Evolutionary conservation across 2,888 invertebrate species (phyloP).

Genomic region (Auanema sp.): DNA sequence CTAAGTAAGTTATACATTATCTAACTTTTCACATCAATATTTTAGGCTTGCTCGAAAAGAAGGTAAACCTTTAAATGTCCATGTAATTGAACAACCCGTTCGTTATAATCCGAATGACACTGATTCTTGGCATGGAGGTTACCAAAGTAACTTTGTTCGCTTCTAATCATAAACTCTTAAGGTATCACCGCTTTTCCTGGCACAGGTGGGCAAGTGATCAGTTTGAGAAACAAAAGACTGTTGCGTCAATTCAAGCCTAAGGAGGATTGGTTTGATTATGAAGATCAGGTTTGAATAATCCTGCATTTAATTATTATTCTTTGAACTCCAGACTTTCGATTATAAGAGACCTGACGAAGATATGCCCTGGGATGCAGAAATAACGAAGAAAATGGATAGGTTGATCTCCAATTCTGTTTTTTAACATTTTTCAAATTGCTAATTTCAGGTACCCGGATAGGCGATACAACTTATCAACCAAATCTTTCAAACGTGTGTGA

Average conservation of each 20-base stretch:
- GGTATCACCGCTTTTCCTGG: constrained; percentile 62
- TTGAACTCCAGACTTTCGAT: constrained; percentile 47
- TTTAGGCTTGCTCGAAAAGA: constrained; percentile 46
- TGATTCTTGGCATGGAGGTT: constrained; percentile 55
- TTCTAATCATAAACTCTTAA: constrained; percentile 16
- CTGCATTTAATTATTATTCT: no score
- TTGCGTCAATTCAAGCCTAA: constrained; percentile 60
- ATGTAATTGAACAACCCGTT: constrained; percentile 51
- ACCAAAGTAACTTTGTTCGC: background rate
- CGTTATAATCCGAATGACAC: constrained; percentile 61
- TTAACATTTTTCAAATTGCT: no score
- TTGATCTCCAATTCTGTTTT: no score
- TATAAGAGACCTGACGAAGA: constrained; percentile 45
- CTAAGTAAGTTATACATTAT: constrained; percentile 27
- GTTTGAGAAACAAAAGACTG: constrained; percentile 56
- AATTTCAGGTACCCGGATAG: constrained; percentile 45
- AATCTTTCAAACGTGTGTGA: constrained; percentile 34
- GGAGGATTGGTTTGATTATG: constrained; percentile 62
- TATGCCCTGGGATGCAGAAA: constrained; percentile 62
- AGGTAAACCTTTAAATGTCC: constrained; percentile 51
- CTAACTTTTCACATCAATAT: background rate
- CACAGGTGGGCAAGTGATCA: constrained; percentile 52
- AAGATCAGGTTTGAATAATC: constrained; percentile 59
- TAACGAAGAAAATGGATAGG: constrained; percentile 60
- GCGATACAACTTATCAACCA: constrained; percentile 49